Conservation (phyloP, 2,888 invertebrate species). For the Xanthia togata region DNA sequence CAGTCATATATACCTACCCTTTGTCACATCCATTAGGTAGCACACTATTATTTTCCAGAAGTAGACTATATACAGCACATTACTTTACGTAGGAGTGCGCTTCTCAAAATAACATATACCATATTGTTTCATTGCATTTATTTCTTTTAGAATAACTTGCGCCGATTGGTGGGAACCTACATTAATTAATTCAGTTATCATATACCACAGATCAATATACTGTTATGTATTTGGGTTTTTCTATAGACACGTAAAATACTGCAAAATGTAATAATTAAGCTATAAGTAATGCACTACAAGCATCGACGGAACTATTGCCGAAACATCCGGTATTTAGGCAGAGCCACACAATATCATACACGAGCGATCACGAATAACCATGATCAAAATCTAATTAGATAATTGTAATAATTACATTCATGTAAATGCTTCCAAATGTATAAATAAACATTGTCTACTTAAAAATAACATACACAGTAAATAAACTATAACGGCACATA, state of each 20-base stretch:
- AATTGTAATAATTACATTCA: constrained; percentile 60
- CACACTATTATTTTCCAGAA: not conserved
- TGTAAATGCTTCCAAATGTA: constrained; percentile 79
- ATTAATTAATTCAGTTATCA: constrained; percentile 49
- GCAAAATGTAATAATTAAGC: constrained; percentile 40
- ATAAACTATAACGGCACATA: constrained; percentile 65
- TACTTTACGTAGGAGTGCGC: not conserved
- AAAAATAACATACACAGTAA: constrained; percentile 70
- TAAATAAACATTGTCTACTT: constrained; percentile 76
- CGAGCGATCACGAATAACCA: constrained; percentile 31
- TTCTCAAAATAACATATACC: constrained; percentile 40
- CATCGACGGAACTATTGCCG: constrained; percentile 37
- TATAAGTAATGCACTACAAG: constrained; percentile 53
- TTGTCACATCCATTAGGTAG: not conserved
- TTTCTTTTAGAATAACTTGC: constrained; percentile 60
- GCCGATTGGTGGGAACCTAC: constrained; percentile 54
- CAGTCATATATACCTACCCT: not conserved
- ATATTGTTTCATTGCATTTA: constrained; percentile 58
- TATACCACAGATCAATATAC: constrained; percentile 63
- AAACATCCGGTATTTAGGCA: constrained; percentile 26
- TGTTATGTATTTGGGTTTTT: constrained; percentile 48
- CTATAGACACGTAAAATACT: constrained; percentile 59
- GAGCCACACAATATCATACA: constrained; percentile 50
- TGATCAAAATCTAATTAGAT: constrained; percentile 49
- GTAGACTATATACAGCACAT: not conserved